Evolutionary conservation across 2,113 vertebrate species (phyloP).

Genomic region (Oryctolagus cuniculus): DNA sequence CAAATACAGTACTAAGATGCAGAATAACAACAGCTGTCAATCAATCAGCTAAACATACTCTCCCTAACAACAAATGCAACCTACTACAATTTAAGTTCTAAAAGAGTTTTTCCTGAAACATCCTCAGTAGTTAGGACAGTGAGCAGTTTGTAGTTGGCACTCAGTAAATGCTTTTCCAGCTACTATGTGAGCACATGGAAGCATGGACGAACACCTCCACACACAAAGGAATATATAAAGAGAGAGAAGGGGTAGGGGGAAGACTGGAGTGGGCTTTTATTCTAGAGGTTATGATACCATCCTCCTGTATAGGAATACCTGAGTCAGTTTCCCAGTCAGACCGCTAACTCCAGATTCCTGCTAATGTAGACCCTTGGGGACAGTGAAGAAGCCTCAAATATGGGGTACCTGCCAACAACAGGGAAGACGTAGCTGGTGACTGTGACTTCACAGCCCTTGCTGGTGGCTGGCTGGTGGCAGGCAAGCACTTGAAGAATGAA

Average conservation of each 20-base stretch:
- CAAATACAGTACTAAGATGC: rapidly evolving
- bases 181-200: not conserved
- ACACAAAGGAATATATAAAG: not conserved
- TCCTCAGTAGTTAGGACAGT: not conserved
- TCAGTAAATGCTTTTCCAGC: not conserved
- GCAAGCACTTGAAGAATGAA: too few species aligned
- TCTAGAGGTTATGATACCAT: too few species aligned
- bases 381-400: too few species aligned
- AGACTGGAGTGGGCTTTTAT: too few species aligned
- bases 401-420: too few species aligned
- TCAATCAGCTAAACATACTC: not conserved
- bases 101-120: not conserved
- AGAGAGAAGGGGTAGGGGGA: not conserved
- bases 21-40: not conserved
- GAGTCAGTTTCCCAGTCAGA: too few species aligned
- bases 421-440: too few species aligned
- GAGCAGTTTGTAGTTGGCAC: not conserved
- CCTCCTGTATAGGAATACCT: too few species aligned
- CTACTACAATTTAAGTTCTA: not conserved
- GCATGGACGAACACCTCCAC: not conserved
- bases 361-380: too few species aligned
- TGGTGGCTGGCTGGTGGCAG: too few species aligned
- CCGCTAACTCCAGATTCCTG: too few species aligned
- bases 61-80: not conserved
- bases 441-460: too few species aligned